These are phyloP conservation scores for Lissonota sp. DNA, from an alignment of 2,888 invertebrate species.

Conservation along the genomic window DNA sequence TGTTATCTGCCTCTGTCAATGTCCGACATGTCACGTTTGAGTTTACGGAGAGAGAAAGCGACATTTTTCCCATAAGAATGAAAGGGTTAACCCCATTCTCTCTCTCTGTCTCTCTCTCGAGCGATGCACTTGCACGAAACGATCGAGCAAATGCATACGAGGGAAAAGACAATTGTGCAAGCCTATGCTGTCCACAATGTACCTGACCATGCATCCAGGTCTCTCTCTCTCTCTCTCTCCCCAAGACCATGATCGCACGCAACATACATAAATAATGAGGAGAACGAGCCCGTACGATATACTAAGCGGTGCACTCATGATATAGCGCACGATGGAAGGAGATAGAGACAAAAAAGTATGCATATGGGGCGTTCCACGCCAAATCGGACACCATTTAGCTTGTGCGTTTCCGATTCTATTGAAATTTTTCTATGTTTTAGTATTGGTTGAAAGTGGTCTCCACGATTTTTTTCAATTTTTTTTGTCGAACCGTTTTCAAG, in stretches of 20 bases:
- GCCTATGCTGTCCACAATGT: constrained; percentile 65
- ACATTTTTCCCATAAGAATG: constrained; percentile 6
- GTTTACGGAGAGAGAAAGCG: constrained; percentile 1
- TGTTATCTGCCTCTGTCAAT: too few species aligned
- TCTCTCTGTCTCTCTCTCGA: constrained; percentile 28
- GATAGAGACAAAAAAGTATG: constrained; percentile 5
- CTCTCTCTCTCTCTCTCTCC: constrained; percentile 55
- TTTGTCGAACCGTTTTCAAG: too few species aligned
- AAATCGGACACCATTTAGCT: too few species aligned
- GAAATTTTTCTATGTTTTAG: too few species aligned
- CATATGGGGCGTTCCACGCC: too few species aligned
- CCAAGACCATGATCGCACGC: constrained; percentile 77
- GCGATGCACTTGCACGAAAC: constrained; percentile 58
- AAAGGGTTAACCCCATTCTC: not conserved
- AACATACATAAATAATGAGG: constrained; percentile 78
- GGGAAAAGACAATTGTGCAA: constrained; percentile 69
- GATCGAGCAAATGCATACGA: constrained; percentile 28
- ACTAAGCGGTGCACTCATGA: constrained; percentile 54
- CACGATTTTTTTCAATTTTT: too few species aligned
- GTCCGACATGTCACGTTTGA: too few species aligned
- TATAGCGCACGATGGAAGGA: constrained; percentile 22
- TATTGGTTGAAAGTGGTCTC: too few species aligned
- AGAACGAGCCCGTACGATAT: constrained; percentile 67
- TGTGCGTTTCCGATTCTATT: too few species aligned
- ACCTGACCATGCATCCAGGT: constrained; percentile 77